phyloP scores from a whole-genome alignment of 53 echinoderm and acorn worm genomes.

The Stichopus horrens region DNA sequence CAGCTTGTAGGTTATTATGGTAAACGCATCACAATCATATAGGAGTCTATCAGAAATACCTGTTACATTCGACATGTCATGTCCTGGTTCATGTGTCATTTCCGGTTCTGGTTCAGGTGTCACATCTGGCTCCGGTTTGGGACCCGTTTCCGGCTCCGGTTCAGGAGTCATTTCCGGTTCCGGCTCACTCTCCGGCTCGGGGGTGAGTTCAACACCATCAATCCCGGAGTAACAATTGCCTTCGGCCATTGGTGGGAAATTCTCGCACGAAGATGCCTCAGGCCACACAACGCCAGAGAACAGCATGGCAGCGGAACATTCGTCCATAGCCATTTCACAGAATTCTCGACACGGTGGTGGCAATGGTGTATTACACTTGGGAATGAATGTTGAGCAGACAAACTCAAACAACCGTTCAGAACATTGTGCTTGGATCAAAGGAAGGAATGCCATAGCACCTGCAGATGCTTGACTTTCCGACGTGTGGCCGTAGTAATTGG shows the following conservation, averaged over 20 bases:
- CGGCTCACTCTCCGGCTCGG: background rate
- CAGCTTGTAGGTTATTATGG: too few relatives aligned
- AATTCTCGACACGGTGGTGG: constrained; percentile 48
- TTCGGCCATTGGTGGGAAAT: constrained; percentile 43
- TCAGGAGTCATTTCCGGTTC: background rate
- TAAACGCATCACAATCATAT: too few relatives aligned
- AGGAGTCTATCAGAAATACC: background rate
- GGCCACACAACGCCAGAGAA: constrained; percentile 36
- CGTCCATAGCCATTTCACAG: constrained; percentile 47
- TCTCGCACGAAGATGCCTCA: constrained; percentile 43
- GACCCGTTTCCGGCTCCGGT: background rate
- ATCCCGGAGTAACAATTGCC: background rate
- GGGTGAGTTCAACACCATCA: background rate
- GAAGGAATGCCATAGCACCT: constrained; percentile 30
- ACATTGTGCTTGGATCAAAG: constrained; percentile 34
- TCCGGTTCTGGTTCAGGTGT: constrained; percentile 1
- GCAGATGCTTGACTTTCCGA: constrained; percentile 22
- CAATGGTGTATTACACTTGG: constrained; percentile 6
- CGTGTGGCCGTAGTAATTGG: constrained; percentile 41
- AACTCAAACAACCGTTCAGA: constrained; percentile 45
- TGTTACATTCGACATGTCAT: constrained; percentile 1
- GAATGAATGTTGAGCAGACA: constrained; percentile 48
- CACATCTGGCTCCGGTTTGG: constrained; percentile 1
- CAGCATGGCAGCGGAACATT: constrained; percentile 39
- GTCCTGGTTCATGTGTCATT: background rate